Base-by-base conservation (phyloP, 2,888 invertebrate genomes). In the Sarcophaga rosellei region DNA sequence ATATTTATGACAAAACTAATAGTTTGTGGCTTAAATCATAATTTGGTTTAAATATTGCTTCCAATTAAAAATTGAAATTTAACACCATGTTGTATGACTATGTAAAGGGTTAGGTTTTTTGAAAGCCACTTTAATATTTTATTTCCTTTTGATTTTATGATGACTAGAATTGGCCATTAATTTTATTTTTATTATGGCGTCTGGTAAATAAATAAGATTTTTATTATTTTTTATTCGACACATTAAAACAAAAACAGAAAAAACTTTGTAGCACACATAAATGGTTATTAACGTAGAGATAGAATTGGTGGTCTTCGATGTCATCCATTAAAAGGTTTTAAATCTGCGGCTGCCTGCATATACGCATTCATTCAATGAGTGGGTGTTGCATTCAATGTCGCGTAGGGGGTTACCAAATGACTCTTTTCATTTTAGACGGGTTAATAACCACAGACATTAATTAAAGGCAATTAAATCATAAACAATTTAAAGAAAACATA, bases 391-490 rank as follows among this genome's bases (percentile, higher is more conserved):
- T 11, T 15, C 47, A 47, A 15, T 47, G 47, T 15, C 11, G 47
- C 47, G 47, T 47, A 47, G 11, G 11, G 15, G 11, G 47, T 15
- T 47, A 47, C 11, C 15, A 47, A 47, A 47, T 47, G 47, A 47
- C 6, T 17, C 10, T 45, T 17, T 78, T 62, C 63, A n/a, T 20
- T 65, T n/a, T 12, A 15, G 61, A 70, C 53, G 80, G 74, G 80
- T 81, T 86, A 81, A 77, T 61, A 77, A 47, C 44, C 69, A 69
- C 61, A 84, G 70, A 47, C 63, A 66, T 61, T 61, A 70, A 84
- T 57, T 78, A 47, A 15, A 47, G 47, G 47, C 47, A 15, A 47
- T 47, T 35, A 35, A 35, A 35, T 35, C 35, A 35, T 35, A 35
- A 35, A 35, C 35, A 35, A 35, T 35, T 35, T 35, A 35, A 35